Base-by-base conservation (phyloP, 1,140 invertebrate genomes). In the Campodea augens region DNA sequence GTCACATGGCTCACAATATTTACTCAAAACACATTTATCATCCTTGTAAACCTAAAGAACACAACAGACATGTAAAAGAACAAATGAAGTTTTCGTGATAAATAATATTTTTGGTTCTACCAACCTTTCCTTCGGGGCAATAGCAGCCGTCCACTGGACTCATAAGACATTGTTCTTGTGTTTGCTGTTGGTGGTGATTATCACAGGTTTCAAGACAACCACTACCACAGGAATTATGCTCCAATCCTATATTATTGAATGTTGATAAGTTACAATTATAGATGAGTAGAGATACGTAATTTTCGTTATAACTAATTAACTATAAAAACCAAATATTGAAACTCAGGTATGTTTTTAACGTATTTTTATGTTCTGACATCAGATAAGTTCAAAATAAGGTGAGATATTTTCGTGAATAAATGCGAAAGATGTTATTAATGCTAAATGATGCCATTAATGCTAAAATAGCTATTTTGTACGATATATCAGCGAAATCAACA, bases 81-180 rank as follows among this genome's bases (percentile, higher is more conserved):
- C 45, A 29, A 38, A 27, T 25, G 44, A 52, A 46, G 41, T 50
- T 4, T 51, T 49, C 24, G 60, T 58, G 0, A 47, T n/a, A n/a
- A n/a, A n/a, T 43, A 13, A 69, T 48, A 48, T 66, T 69, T 57
- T 60, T 18, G 62, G 56, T 49, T n/a, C 51, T 22, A 37, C 61
- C 52, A 25, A 82, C 73, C 56, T 75, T 69, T 41, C 72, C 72
- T 37, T 69, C 55, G 2, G 79, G 77, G 66, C 86, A 92, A 67
- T 79, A 83, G 59, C 86, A 92, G 4, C 84, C 84, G 56, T 89
- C 85, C 22, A 65, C 66, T 4, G 60, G 60, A 43, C 58, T 60
- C 25, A 57, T 58, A 2, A 56, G 48, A 47, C 78, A 83, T 41
- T 64, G 60, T 5, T 49, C 4, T 61, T 59, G 5, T 44, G 15